Base-by-base conservation (phyloP, 2,797 vertebrate species). In the Acanthopagrus latus region DNA sequence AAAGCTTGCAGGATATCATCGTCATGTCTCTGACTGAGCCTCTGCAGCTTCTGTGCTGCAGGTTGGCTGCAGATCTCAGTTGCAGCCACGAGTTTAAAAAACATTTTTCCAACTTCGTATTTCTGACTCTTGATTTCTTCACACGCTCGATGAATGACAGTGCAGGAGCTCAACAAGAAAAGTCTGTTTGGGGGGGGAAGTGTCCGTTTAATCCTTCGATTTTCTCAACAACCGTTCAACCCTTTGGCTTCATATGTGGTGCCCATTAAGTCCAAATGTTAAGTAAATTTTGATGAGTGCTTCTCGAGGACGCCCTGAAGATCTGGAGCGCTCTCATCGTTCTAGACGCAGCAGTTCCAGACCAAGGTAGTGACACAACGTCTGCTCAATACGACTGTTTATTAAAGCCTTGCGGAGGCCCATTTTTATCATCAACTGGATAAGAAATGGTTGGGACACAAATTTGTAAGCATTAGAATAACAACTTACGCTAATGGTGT, bases 51-150 rank as follows among this genome's bases (percentile, higher is more conserved):
- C 46, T 56, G 74, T 55, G 60, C 68, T n/a, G n/a, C n/a, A 66
- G 54, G 55, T 57, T 66, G 75, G 65, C 74, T 82, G 64, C 7
- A 41, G 52, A 41, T 82, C 74, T 87, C 76, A 57, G 56, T 57
- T 17, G 69, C 72, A 79, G 64, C 57, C 2, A 75, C 59, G 20
- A 3, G 0, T 62, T 75, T 67, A 4, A 76, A 72, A 76, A 68
- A 47, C 5, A 6, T 52, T 52, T 60, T 64, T 21, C 10, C 23
- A 33, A n/a, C 67, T 43, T 76, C 69, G 58, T 63, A 7, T 68
- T 2, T 38, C 14, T n/a, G 12, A 11, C 2, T 58, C 23, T 74
- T 57, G 44, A 56, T 62, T 58, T 66, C 21, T 79, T 74, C 60
- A 71, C 60, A 48, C 62, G 23, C 23, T 43, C 33, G 10, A 29